Evolutionary conservation across 2,113 vertebrate species (phyloP).

Genomic region (Sterna hirundo): DNA sequence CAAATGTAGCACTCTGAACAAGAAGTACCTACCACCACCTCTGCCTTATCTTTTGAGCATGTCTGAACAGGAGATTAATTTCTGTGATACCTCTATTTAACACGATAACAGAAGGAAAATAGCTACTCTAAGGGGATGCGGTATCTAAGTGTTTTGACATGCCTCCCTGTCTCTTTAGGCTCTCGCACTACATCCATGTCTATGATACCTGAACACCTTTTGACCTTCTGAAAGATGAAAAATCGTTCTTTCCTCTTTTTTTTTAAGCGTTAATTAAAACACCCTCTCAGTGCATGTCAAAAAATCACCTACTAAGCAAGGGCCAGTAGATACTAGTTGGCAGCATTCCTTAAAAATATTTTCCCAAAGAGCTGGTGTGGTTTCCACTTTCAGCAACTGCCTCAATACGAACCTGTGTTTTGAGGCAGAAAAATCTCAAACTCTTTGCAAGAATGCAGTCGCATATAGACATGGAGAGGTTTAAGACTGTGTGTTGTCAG

Average conservation of each 20-base stretch:
- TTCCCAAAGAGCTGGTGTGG: neutral
- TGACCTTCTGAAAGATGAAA: constrained; percentile 22
- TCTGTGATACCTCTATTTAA: neutral
- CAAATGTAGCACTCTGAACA: neutral
- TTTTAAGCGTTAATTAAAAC: constrained; percentile 47
- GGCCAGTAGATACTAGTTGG: constrained; percentile 57
- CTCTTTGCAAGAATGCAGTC: neutral
- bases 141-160: constrained; percentile 19
- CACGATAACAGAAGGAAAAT: neutral
- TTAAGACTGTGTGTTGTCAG: neutral
- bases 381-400: neutral
- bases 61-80: constrained; percentile 16
- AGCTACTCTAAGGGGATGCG: constrained; percentile 5
- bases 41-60: neutral
- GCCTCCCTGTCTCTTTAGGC: constrained; percentile 20
- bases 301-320: neutral
- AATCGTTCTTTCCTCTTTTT: neutral
- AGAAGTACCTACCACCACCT: neutral
- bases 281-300: neutral
- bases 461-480: accelerated
- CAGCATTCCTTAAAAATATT: constrained; percentile 44
- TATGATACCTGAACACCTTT: constrained; percentile 13
- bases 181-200: neutral
- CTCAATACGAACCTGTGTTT: neutral
- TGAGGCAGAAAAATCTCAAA: neutral